Conservation (phyloP, 2,797 vertebrate genomes). For the Podargus strigoides region DNA sequence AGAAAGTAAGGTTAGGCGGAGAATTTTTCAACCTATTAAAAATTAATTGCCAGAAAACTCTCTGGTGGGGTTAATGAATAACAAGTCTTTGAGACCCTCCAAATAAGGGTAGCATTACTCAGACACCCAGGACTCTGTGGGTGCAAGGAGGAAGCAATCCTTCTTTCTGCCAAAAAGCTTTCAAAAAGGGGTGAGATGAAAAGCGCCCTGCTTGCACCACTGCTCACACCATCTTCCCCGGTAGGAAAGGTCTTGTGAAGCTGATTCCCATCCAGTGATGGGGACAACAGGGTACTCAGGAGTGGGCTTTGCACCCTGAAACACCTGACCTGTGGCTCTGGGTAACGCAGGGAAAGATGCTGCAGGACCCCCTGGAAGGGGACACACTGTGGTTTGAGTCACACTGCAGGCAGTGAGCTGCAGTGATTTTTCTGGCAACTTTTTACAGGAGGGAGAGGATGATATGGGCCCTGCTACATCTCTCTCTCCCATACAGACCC, state of each 20-base stretch:
- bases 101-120: neutral
- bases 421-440: neutral
- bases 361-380: neutral
- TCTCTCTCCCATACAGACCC: neutral
- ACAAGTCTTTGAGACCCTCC: neutral
- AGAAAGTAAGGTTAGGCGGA: neutral
- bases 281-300: neutral
- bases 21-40: slow-evolving; percentile 30
- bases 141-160: neutral
- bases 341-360: neutral
- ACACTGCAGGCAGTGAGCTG: neutral
- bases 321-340: neutral
- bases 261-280: neutral
- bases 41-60: slow-evolving; percentile 36
- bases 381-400: neutral
- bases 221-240: neutral
- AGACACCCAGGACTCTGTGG: neutral
- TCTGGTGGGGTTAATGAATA: slow-evolving; percentile 11
- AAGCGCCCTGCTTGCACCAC: neutral
- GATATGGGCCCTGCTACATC: accelerated
- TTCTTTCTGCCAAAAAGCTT: neutral
- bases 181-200: neutral
- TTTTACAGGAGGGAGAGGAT: neutral
- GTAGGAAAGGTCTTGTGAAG: neutral
- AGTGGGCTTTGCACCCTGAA: neutral